Evolutionary conservation across 2,113 vertebrate genomes (phyloP).

Genomic region (Gambusia affinis): DNA sequence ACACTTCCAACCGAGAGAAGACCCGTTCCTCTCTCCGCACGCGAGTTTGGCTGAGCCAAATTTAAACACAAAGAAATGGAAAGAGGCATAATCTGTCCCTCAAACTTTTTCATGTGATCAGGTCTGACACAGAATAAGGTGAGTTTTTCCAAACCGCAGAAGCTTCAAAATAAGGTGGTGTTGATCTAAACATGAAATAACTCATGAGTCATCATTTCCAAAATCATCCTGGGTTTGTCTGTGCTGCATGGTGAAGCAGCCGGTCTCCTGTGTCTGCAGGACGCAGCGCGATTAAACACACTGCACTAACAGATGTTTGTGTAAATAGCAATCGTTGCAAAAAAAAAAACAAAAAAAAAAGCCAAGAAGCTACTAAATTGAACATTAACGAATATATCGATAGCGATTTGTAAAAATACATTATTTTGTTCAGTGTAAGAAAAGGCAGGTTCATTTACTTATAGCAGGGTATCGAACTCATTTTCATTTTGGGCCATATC

Average conservation of each 20-base stretch:
- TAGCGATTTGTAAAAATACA: too few relatives aligned
- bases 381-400: not conserved
- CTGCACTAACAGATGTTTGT: not conserved
- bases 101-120: constrained; percentile 26
- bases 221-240: not conserved
- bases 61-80: constrained; percentile 51
- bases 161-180: constrained; percentile 46
- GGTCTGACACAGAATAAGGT: constrained; percentile 37
- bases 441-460: too few relatives aligned
- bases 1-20: constrained; percentile 31
- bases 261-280: not conserved
- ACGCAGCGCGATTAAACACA: not conserved
- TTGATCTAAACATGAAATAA: constrained; percentile 30
- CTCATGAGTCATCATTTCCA: not conserved
- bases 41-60: constrained; percentile 43
- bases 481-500: too few relatives aligned
- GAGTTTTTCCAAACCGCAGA: constrained; percentile 46
- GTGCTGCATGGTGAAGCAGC: not conserved
- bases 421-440: too few relatives aligned
- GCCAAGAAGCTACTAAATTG: not conserved
- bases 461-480: too few relatives aligned
- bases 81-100: constrained; percentile 45
- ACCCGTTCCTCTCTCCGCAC: constrained; percentile 48
- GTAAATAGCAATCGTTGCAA: not conserved
- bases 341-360: not conserved